Evolutionary conservation across 92 coral and sea anemone genomes (phyloP), one percentile per base, ranked within the genome.

Genomic region (Zoanthus gigantus): DNA sequence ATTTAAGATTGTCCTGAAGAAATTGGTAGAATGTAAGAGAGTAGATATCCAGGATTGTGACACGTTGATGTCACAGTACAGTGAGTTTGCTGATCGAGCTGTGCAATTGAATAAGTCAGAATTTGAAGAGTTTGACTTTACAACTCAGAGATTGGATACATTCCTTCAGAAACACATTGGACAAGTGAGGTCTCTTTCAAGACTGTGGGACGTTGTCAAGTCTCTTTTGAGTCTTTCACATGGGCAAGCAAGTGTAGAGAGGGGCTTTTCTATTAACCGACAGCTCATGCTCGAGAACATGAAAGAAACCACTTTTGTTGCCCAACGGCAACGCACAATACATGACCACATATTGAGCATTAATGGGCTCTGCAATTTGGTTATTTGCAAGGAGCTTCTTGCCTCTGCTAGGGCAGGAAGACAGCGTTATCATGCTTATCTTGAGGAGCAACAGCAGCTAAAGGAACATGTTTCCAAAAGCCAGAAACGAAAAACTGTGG

Each of bases 1-100:
- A 13, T 87, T 87, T 50, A 87, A 61, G 60, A 76, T 87, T 50
- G 78, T 67, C 48, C 52, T 82, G 83, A 88, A 63, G 83, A 88
- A 88, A 78, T 81, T 82, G 83, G 91, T 88, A n/a, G 83, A 88
- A 72, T 82, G 76, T 85, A 73, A 83, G 47, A 80, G 88, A 82
- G 28, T 88, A 87, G 79, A 57, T 72, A 88, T 88, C 45, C 88
- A 42, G n/a, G 83, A 83, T 42, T 83, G 83, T 63, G 88, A 82
- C 50, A 42, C 91, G 18, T 46, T 83, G 79, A 61, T 76, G 68
- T 83, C 67, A 72, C 88, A 89, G 83, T 83, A 74, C 83, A 80
- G 87, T 74, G 88, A 74, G 83, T 82, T 88, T 82, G 73, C 71
- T 58, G 91, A 88, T 66, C 72, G 72, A 71, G 91, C 91, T 57